phyloP scores from a whole-genome alignment of 2,888 invertebrate genomes.

The Sussaba pulchella region DNA sequence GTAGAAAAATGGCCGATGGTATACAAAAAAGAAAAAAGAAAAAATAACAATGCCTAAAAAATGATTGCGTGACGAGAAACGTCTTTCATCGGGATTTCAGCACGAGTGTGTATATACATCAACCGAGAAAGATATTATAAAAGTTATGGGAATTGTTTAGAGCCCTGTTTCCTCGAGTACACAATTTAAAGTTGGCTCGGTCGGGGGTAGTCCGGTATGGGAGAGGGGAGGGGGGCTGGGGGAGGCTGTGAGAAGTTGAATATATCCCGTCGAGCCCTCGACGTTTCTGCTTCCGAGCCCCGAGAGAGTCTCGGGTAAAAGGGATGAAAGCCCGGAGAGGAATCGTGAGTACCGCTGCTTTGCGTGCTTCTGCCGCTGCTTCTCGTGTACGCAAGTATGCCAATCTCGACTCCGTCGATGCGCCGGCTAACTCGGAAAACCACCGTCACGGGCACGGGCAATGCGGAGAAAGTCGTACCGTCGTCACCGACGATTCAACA shows the following conservation, averaged over 20 bases:
- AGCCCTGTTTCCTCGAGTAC: conserved; percentile 74
- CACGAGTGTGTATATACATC: conserved; percentile 48
- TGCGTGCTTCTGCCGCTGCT: conserved; percentile 20
- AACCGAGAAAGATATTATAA: conserved; percentile 69
- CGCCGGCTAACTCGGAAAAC: conserved; percentile 25
- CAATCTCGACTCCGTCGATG: conserved; percentile 69
- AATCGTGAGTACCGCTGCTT: conserved; percentile 57
- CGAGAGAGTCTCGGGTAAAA: conserved; percentile 63
- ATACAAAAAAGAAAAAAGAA: neutral
- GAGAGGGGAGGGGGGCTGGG: too few relatives aligned
- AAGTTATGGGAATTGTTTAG: conserved; percentile 77
- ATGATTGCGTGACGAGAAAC: conserved; percentile 49
- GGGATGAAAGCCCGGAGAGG: conserved; percentile 52
- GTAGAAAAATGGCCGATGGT: too few relatives aligned
- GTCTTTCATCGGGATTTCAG: conserved; percentile 40
- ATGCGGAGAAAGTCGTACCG: conserved; percentile 22
- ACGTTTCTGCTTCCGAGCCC: conserved; percentile 53
- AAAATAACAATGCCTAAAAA: conserved; percentile 9
- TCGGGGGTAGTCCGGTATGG: conserved; percentile 37
- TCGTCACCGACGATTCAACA: conserved; percentile 38
- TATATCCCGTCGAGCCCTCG: conserved; percentile 50
- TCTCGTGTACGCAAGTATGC: conserved; percentile 70
- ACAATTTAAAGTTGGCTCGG: conserved; percentile 76
- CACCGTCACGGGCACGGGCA: conserved; percentile 20
- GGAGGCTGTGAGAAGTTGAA: conserved; percentile 9